Conservation (phyloP, 2,797 vertebrate species). For the Champsocephalus esox region DNA sequence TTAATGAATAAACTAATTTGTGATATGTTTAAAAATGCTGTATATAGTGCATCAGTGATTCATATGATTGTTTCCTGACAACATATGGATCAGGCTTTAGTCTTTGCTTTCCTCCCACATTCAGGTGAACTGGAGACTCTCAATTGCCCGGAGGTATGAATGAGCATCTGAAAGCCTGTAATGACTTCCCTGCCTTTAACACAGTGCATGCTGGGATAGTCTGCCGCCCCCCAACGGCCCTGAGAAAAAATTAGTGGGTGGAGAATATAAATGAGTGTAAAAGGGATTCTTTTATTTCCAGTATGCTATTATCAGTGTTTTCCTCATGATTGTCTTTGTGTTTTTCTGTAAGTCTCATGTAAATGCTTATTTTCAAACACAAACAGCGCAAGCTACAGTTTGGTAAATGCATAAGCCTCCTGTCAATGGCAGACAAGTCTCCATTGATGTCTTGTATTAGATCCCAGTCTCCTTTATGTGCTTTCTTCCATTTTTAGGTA, state of each 20-base stretch:
- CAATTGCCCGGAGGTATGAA: conserved; percentile 54
- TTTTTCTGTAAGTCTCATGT: background rate
- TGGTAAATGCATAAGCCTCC: conserved; percentile 18
- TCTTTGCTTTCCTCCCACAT: conserved; percentile 49
- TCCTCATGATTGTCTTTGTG: background rate
- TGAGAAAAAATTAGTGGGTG: conserved; percentile 57
- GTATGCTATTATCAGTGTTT: conserved; percentile 9
- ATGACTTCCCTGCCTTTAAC: conserved; percentile 57
- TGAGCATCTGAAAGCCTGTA: conserved; percentile 46
- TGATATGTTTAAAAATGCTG: background rate
- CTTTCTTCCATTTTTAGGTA: conserved; percentile 24
- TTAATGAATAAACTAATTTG: background rate
- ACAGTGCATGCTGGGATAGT: conserved; percentile 60
- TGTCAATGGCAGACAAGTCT: conserved; percentile 15
- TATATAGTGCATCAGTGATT: conserved; percentile 7
- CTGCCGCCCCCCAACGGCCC: conserved; percentile 39
- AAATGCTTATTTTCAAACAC: background rate
- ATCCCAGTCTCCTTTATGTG: conserved; percentile 2
- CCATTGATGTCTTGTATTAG: conserved; percentile 35
- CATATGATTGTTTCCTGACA: conserved; percentile 15
- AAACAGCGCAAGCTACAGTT: conserved; percentile 7
- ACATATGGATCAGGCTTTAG: conserved; percentile 20
- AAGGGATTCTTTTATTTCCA: conserved; percentile 7
- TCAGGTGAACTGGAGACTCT: conserved; percentile 42
- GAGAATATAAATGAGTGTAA: conserved; percentile 41